phyloP scores from a whole-genome alignment of 2,888 invertebrate genomes.

The Heliconius erato region DNA sequence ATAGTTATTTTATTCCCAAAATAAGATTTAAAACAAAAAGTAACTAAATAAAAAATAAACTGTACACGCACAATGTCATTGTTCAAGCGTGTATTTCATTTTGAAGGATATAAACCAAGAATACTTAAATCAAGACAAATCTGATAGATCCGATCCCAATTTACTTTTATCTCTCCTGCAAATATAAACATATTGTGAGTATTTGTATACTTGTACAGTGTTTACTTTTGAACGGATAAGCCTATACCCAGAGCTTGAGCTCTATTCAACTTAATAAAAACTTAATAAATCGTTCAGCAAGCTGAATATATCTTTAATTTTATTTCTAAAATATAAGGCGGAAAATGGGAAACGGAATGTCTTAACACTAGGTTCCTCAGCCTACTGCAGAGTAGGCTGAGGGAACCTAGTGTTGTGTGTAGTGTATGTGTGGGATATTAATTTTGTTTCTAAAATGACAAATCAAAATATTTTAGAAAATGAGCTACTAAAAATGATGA shows the following conservation, averaged over 20 bases:
- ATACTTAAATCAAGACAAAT: slow-evolving; percentile 10
- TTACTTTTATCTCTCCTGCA: slow-evolving; percentile 6
- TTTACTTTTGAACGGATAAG: background rate
- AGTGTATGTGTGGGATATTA: too few species aligned
- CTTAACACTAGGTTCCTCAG: too few species aligned
- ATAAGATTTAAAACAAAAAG: too few species aligned
- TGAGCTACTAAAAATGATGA: too few species aligned
- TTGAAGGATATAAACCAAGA: background rate
- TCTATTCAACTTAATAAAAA: background rate
- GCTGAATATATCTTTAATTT: background rate
- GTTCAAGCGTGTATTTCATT: background rate
- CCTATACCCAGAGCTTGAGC: background rate
- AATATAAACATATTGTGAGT: slow-evolving; percentile 7
- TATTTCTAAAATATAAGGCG: background rate
- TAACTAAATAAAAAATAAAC: too few species aligned
- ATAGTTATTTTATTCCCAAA: too few species aligned
- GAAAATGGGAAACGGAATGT: too few species aligned
- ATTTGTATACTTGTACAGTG: background rate
- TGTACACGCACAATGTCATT: too few species aligned
- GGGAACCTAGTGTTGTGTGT: too few species aligned
- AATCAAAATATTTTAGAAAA: too few species aligned
- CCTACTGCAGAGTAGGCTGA: too few species aligned
- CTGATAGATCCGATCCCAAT: slow-evolving; percentile 13
- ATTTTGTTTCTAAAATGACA: too few species aligned
- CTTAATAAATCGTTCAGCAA: background rate